phyloP scores from a whole-genome alignment of 2,113 vertebrate species.

The Amblyornis subalaris region DNA sequence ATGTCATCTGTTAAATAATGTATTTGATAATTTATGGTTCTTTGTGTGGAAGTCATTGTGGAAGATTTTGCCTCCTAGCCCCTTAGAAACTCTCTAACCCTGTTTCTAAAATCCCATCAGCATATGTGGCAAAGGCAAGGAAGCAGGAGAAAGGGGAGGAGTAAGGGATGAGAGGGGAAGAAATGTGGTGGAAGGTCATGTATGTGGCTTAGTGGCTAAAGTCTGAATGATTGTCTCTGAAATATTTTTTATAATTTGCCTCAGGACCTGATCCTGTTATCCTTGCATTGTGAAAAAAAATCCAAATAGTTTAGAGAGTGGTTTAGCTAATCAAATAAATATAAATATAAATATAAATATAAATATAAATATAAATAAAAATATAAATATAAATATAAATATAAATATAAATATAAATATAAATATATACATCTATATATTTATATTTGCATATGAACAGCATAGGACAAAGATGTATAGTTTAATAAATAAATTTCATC shows the following conservation, averaged over 20 bases:
- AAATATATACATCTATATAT: background rate
- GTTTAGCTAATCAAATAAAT: background rate
- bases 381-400: background rate
- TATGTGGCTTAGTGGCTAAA: background rate
- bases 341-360: background rate
- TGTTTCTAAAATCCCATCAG: background rate
- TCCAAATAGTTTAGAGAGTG: background rate
- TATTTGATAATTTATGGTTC: background rate
- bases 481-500: background rate
- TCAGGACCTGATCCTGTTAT: background rate
- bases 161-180: background rate
- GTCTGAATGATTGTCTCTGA: background rate
- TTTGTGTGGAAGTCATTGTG: background rate
- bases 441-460: background rate
- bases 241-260: background rate
- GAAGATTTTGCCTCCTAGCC: background rate
- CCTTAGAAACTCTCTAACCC: background rate
- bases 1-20: background rate
- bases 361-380: too few species aligned
- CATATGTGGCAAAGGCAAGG: background rate
- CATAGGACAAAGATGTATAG: background rate
- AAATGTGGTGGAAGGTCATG: accelerated
- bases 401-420: background rate
- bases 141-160: background rate
- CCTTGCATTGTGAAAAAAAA: background rate